Evolutionary conservation across 1,140 invertebrate species (phyloP).

Genomic region (Macrobrachium rosenbergii): DNA sequence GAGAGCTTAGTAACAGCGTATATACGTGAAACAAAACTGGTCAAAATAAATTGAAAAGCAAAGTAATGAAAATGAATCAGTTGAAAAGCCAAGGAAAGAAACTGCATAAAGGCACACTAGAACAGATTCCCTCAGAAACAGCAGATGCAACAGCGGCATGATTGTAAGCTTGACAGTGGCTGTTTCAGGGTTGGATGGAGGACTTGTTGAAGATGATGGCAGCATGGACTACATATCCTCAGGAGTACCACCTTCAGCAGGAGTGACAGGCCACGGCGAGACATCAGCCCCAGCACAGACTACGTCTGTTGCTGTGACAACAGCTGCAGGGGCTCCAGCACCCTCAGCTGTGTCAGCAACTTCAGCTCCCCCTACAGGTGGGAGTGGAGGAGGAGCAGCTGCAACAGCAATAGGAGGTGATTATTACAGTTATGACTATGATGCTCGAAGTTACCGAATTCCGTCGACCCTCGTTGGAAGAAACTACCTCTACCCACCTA

Average conservation of each 20-base stretch:
- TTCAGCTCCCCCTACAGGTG: neutral
- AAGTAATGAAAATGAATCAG: too few species aligned
- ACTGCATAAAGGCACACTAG: neutral
- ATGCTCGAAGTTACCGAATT: slow-evolving; percentile 36
- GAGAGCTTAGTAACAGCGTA: too few species aligned
- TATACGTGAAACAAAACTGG: too few species aligned
- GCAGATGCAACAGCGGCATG: too few species aligned
- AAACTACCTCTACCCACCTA: slow-evolving; percentile 54
- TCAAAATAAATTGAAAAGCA: too few species aligned
- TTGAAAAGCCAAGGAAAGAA: too few species aligned
- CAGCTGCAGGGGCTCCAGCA: neutral
- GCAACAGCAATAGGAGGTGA: neutral
- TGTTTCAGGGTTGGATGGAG: slow-evolving; percentile 35
- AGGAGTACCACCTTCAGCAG: neutral
- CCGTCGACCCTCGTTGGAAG: slow-evolving; percentile 34
- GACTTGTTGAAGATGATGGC: slow-evolving; percentile 48
- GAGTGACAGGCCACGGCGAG: neutral
- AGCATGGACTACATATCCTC: slow-evolving; percentile 50
- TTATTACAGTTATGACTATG: slow-evolving; percentile 49
- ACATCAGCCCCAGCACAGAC: neutral
- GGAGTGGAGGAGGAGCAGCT: slow-evolving; percentile 25
- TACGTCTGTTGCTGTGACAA: neutral
- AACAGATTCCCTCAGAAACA: neutral
- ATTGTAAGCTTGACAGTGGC: neutral
- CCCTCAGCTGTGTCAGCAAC: neutral